Evolutionary conservation across 2,888 invertebrate species (phyloP).

Genomic region (Petrolisthes manimaculis): DNA sequence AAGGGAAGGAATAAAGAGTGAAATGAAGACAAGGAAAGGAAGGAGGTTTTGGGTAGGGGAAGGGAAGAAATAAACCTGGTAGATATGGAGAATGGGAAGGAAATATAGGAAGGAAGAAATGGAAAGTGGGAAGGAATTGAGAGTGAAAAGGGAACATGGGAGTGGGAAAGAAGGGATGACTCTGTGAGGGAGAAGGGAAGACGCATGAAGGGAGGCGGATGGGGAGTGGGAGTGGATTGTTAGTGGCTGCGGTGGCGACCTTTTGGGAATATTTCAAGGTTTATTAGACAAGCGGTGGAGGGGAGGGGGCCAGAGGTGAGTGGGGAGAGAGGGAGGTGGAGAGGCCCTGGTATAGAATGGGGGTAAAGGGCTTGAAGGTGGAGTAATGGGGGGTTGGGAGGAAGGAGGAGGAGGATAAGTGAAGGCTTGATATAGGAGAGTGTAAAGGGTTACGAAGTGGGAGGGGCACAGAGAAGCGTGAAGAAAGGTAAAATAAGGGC

Average conservation of each 20-base stretch:
- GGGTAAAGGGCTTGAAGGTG: not conserved
- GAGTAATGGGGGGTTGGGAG: conserved; percentile 10
- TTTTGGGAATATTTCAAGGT: not conserved
- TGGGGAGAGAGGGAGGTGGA: conserved; percentile 13
- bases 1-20: conserved; percentile 11
- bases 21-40: conserved; percentile 12
- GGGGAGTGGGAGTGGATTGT: not conserved
- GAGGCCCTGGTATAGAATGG: not conserved
- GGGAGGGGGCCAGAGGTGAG: not conserved
- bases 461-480: not conserved
- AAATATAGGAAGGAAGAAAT: conserved; percentile 1
- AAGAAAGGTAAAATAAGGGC: not conserved
- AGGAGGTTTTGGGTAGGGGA: not conserved
- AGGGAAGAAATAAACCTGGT: not conserved
- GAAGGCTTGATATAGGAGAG: not conserved
- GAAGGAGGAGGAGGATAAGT: not conserved
- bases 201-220: not conserved
- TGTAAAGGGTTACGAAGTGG: not conserved
- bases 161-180: not conserved
- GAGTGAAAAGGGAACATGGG: not conserved
- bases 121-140: not conserved
- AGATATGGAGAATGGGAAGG: not conserved
- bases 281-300: not conserved
- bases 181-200: not conserved
- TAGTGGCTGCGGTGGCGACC: not conserved